phyloP scores from a whole-genome alignment of 2,113 vertebrate species.

The Lasiurus borealis region DNA sequence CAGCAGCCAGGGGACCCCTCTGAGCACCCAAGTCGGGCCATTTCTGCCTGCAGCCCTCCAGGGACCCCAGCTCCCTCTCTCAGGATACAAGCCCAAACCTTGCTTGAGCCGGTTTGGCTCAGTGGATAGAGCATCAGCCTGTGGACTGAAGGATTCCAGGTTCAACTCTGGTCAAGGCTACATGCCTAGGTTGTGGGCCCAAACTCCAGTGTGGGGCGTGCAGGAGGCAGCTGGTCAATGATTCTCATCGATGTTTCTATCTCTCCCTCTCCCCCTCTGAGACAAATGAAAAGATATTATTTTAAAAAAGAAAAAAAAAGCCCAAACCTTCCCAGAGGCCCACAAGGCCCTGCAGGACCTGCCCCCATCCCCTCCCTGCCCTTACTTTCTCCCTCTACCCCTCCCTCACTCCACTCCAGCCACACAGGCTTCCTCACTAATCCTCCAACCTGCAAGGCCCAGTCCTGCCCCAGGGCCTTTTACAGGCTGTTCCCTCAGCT shows the following conservation, averaged over 20 bases:
- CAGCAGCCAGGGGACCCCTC: background rate
- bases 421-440: background rate
- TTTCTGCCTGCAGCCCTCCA: background rate
- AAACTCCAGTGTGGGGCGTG: too few relatives aligned
- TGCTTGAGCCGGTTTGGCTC: too few relatives aligned
- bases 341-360: fast-evolving
- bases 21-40: background rate
- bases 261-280: too few relatives aligned
- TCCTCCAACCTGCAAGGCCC: background rate
- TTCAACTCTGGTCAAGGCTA: too few relatives aligned
- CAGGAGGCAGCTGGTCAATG: too few relatives aligned
- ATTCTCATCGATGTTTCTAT: too few relatives aligned
- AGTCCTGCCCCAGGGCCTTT: background rate
- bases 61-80: background rate
- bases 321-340: background rate
- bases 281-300: too few relatives aligned
- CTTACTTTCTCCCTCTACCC: too few relatives aligned
- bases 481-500: background rate
- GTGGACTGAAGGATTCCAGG: too few relatives aligned
- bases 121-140: too few relatives aligned
- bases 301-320: background rate
- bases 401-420: background rate
- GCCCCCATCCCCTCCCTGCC: background rate
- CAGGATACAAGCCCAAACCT: background rate
- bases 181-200: too few relatives aligned